Base-by-base conservation (phyloP, 2,888 invertebrate genomes). In the Salpingus planirostris region DNA sequence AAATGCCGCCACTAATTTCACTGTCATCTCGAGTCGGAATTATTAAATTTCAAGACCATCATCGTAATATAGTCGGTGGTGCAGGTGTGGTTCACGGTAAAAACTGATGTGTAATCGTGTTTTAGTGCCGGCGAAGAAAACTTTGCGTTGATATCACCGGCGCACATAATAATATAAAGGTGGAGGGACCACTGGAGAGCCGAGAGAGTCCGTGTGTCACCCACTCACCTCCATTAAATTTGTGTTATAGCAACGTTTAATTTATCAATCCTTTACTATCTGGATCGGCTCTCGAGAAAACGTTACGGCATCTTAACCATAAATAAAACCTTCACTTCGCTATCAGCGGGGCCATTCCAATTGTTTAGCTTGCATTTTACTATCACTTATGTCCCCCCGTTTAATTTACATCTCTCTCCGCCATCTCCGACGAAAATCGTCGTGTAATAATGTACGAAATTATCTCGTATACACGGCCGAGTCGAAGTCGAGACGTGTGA, bases 201-300 rank as follows among this genome's bases (percentile, higher is more conserved):
- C 36, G 33, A 36, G 43, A 37, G n/a, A n/a, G 34, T 37, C 33
- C 32, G 35, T 33, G 31, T 33, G 40, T 31, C 37, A 45, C 47
- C 47, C 43, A 47, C 47, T 40, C 45, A 38, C 33, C 27, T 37
- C 38, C 42, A 45, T 44, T 42, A 43, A 47, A 45, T 46, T 44
- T 44, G 43, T 44, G 43, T 43, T 46, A 46, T 43, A 40, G 41
- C 44, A 43, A 39, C 43, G 38, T 44, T 47, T 43, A 47, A 47
- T 47, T 47, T 47, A 47, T 45, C 47, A 47, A 46, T 44, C 43
- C 40, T 29, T 32, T 36, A 29, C 43, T 47, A 47, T 47, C 47
- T 47, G 42, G 46, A 44, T 40, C 44, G 42, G 34, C 30, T 38
- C 36, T 36, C 29, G 28, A 32, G 29, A 29, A n/a, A 43, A 45